phyloP scores from a whole-genome alignment of 2,888 invertebrate species.

The Tineola bisselliella region DNA sequence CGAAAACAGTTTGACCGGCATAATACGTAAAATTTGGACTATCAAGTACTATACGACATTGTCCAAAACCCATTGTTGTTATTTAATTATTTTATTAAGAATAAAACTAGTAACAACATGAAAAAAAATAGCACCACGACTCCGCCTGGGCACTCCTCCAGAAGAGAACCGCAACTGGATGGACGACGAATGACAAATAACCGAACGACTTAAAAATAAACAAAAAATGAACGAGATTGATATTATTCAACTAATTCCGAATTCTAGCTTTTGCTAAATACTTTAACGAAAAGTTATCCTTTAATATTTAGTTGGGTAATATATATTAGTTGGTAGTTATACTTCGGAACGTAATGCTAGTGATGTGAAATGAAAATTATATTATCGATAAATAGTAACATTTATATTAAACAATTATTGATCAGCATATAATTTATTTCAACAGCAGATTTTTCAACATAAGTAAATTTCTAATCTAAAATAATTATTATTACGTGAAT shows the following conservation, averaged over 20 bases:
- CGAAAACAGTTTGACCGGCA: conserved; percentile 41
- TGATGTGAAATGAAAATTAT: too few species aligned
- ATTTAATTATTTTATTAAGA: not conserved
- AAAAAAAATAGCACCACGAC: not conserved
- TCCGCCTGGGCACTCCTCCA: not conserved
- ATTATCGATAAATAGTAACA: too few species aligned
- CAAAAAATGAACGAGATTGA: too few species aligned
- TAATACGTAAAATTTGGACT: conserved; percentile 40
- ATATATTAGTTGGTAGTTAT: not conserved
- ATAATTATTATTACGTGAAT: too few species aligned
- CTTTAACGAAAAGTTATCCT: not conserved
- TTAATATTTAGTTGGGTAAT: not conserved
- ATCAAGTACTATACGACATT: conserved; percentile 39
- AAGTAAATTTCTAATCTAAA: too few species aligned
- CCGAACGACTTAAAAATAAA: too few species aligned
- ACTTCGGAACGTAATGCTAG: too few species aligned
- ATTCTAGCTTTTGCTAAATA: not conserved
- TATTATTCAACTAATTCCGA: too few species aligned
- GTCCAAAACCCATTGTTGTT: conserved; percentile 44
- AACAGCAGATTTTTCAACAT: too few species aligned
- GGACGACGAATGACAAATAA: too few species aligned
- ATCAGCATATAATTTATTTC: too few species aligned
- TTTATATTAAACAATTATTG: too few species aligned
- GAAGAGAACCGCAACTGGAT: not conserved
- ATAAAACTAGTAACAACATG: not conserved